A percentile compares a stretch with the other conserved stretches of the same genome.
phyloP scores from a whole-genome alignment of 2,797 vertebrate genomes.

The Cyclura pinguis region DNA sequence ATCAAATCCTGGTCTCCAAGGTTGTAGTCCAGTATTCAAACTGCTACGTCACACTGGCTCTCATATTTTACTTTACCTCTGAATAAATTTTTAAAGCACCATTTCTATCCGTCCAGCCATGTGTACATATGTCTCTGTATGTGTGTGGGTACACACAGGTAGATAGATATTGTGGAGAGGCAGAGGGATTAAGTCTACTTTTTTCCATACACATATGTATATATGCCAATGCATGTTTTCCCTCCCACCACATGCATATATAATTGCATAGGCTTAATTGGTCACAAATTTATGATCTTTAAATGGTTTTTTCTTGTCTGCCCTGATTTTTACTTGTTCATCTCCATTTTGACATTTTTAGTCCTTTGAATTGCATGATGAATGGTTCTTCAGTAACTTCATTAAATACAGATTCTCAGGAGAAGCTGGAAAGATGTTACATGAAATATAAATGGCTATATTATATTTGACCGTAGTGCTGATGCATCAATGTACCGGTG shows the following conservation, averaged over 20 bases:
- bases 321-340: conserved; percentile 25
- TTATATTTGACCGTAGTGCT: not conserved
- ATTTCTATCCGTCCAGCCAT: not conserved
- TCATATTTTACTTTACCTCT: not conserved
- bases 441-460: conserved; percentile 23
- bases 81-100: not conserved
- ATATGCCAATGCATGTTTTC: no score
- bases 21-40: no score
- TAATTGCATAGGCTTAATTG: not conserved
- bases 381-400: conserved; percentile 68
- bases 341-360: conserved; percentile 62
- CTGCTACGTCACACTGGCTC: no score
- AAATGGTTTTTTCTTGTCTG: conserved; percentile 17
- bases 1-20: no score
- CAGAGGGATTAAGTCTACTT: no score
- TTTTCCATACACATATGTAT: no score
- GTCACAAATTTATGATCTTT: not conserved
- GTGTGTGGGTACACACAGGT: not conserved
- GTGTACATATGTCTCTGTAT: not conserved
- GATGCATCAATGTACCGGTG: not conserved
- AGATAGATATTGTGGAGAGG: not conserved
- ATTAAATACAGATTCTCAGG: conserved; percentile 61
- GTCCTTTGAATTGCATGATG: conserved; percentile 65
- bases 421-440: conserved; percentile 18
- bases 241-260: not conserved